Evolutionary conservation across 2,113 vertebrate genomes (phyloP).

Genomic region (Chamaetylas fuelleborni): DNA sequence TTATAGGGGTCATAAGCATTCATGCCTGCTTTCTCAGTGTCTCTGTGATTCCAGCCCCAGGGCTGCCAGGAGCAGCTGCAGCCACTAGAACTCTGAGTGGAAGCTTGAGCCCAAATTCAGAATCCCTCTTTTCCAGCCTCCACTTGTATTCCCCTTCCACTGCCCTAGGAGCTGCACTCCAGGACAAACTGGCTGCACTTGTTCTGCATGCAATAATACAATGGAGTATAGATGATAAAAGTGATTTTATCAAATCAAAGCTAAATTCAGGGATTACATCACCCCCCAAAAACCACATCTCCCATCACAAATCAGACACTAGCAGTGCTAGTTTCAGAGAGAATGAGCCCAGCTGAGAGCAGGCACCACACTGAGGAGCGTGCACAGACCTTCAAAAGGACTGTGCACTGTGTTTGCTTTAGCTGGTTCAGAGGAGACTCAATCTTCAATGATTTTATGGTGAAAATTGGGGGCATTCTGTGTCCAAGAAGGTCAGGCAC

Average conservation of each 20-base stretch:
- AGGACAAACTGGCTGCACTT: fast-evolving
- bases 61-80: background rate
- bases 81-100: background rate
- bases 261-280: background rate
- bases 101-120: background rate
- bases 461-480: background rate
- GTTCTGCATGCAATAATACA: background rate
- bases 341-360: background rate
- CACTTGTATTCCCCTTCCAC: background rate
- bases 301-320: background rate
- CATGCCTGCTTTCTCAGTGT: fast-evolving
- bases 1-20: background rate
- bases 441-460: background rate
- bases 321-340: background rate
- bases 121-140: background rate
- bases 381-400: background rate
- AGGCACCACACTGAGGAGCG: background rate
- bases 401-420: background rate
- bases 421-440: background rate
- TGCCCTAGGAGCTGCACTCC: fast-evolving
- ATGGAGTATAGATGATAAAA: background rate
- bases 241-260: background rate
- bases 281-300: background rate
- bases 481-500: background rate
- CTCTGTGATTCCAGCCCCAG: background rate